These are phyloP conservation scores for Lacanobia oleracea DNA, from an alignment of 2,888 invertebrate genomes.

Conservation along the genomic window DNA sequence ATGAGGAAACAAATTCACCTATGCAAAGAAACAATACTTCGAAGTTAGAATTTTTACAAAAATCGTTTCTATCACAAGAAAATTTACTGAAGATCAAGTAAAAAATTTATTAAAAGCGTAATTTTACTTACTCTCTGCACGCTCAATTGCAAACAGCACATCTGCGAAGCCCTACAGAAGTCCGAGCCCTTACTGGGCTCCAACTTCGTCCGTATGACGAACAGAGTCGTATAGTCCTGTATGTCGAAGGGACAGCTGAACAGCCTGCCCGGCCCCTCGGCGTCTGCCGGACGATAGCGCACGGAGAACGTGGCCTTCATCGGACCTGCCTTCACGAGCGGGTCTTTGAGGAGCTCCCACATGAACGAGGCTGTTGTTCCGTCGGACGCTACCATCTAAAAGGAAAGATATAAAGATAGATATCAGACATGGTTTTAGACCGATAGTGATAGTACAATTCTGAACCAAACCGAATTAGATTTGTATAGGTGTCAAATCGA, in stretches of 20 bases:
- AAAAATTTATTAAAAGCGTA: no score
- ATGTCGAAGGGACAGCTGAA: conserved; percentile 94
- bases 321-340: conserved; percentile 90
- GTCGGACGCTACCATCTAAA: conserved; percentile 92
- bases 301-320: conserved; percentile 86
- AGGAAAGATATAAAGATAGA: conserved; percentile 27
- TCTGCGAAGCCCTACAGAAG: conserved; percentile 96
- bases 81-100: no score
- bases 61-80: background rate
- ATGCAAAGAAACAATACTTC: no score
- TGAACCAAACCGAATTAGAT: no score
- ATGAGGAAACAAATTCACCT: background rate
- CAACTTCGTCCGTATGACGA: conserved; percentile 94
- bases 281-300: conserved; percentile 76
- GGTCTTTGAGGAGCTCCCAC: conserved; percentile 94
- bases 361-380: conserved; percentile 95
- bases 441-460: no score
- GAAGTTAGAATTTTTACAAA: background rate
- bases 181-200: conserved; percentile 95
- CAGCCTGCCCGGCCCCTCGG: conserved; percentile 80
- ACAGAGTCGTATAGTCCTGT: conserved; percentile 96
- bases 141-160: conserved; percentile 95
- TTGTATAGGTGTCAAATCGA: no score
- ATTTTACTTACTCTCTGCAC: conserved; percentile 90
- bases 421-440: no score